These are phyloP conservation scores for Upupa epops DNA, from an alignment of 2,113 vertebrate genomes.

Conservation along the genomic window DNA sequence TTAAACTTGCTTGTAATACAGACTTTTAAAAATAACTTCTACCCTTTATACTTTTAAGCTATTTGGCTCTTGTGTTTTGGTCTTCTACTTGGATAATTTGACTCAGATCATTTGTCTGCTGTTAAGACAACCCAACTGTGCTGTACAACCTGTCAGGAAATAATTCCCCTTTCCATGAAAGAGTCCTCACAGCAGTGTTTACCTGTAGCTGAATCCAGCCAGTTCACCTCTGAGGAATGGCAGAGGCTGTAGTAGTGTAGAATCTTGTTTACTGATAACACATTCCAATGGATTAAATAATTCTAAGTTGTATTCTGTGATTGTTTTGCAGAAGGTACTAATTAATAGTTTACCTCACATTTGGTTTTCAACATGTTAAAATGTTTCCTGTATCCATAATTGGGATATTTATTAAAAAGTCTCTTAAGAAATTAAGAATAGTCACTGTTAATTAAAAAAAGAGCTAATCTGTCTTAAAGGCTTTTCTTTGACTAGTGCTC, in stretches of 20 bases:
- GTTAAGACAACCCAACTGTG: background rate
- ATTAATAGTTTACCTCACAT: background rate
- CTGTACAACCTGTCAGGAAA: background rate
- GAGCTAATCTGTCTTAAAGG: rapidly evolving
- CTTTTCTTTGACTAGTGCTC: background rate
- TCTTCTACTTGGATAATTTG: background rate
- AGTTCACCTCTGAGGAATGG: background rate
- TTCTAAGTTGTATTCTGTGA: background rate
- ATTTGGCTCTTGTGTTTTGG: background rate
- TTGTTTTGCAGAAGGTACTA: background rate
- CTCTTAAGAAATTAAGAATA: background rate
- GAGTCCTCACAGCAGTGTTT: background rate
- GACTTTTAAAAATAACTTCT: background rate
- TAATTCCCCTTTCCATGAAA: background rate
- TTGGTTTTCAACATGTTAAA: background rate
- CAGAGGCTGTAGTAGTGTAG: background rate
- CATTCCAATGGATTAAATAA: background rate
- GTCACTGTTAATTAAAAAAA: background rate
- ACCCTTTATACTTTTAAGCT: background rate
- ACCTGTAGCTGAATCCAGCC: background rate
- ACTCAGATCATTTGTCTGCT: background rate
- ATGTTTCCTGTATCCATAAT: background rate
- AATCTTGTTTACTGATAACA: background rate
- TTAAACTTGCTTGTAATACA: too few relatives aligned
- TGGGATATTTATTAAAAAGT: background rate